Evolutionary conservation across 2,113 vertebrate genomes (phyloP), one percentile per base, ranked within the genome.

Genomic region (Rhegmatorhina hoffmannsi): DNA sequence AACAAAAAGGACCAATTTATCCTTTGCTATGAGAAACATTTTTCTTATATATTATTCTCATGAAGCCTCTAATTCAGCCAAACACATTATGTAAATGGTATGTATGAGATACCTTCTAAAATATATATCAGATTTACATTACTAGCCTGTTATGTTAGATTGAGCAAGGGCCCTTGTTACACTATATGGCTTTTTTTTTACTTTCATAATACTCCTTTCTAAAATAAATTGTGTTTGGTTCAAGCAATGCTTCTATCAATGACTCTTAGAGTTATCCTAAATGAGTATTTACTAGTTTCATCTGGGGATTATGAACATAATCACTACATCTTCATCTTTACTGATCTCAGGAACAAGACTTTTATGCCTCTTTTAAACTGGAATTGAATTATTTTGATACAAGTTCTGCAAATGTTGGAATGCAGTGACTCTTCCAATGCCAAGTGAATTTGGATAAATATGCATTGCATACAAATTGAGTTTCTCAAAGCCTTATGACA

Each of bases 1-100:
- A 93, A 91, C 64, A 83, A 77, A 90, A 93, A 94, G 38, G 80
- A 81, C 63, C 73, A 94, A 93, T 95, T 96, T 92, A 91, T 95
- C 63, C 64, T 75, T 95, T 87, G 70, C 72, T 87, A 38, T 53
- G 43, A 94, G 79, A 75, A 92, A 62, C 40, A 47, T 93, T 88
- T 69, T 74, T 95, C 83, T 92, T 92, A 53, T 70, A 47, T 85
- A 92, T 79, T 94, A 79, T 90, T 94, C 89, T 93, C 85, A 73
- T 80, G 68, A 94, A 91, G 40, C 72, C 77, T 88, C 46, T 93
- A 90, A 89, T 88, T 93, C 90, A 89, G n/a, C 73, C 78, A 69
- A 93, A 87, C 33, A 34, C 44, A 64, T 93, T 95, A 69, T 84
- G 70, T 87, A 94, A 94, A 92, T 92, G 76, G 64, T 92, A 88